Evolutionary conservation across 2,113 vertebrate genomes (phyloP).

Genomic region (Mesembrinibis cayennensis): DNA sequence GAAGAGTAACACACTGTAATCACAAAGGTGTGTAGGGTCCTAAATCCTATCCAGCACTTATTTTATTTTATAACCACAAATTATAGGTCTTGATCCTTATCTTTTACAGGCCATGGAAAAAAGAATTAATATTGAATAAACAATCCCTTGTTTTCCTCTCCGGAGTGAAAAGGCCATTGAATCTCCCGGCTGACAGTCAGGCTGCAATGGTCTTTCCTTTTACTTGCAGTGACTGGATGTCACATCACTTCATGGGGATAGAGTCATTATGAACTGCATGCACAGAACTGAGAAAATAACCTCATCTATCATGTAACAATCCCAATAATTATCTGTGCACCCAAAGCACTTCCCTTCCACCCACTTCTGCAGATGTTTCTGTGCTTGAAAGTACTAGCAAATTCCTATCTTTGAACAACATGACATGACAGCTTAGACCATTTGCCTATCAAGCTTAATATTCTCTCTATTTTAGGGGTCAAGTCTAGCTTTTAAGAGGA

Average conservation of each 20-base stretch:
- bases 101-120: background rate
- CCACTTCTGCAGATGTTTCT: slow-evolving; percentile 35
- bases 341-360: slow-evolving; percentile 3
- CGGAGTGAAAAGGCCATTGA: background rate
- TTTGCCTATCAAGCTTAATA: background rate
- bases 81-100: background rate
- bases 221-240: background rate
- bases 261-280: background rate
- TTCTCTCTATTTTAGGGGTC: background rate
- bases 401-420: background rate
- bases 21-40: background rate
- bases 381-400: background rate
- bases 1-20: background rate
- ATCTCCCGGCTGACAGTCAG: background rate
- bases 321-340: background rate
- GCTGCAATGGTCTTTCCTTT: background rate
- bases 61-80: background rate
- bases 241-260: background rate
- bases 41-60: background rate
- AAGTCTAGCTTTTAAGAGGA: background rate
- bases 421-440: background rate
- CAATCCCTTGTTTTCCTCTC: background rate
- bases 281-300: background rate
- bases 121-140: background rate
- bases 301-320: slow-evolving; percentile 1